Conservation (phyloP, 2,888 invertebrate species). For the Empis livida region DNA sequence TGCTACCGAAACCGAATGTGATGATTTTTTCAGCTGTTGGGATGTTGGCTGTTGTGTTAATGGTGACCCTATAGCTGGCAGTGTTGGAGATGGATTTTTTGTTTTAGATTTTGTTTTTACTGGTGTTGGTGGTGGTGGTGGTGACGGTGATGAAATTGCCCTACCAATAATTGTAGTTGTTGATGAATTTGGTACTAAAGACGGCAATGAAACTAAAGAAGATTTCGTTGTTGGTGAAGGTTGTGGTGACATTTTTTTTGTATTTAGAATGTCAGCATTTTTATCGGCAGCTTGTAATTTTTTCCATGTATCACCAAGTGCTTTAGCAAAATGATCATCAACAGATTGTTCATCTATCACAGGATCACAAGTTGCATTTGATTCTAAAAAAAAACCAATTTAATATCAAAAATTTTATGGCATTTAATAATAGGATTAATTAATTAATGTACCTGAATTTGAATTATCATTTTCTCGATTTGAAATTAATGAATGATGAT, state of each 20-base stretch:
- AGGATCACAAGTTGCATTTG: constrained; percentile 70
- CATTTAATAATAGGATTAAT: neutral
- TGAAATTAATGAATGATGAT: constrained; percentile 15
- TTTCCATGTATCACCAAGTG: constrained; percentile 47
- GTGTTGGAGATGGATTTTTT: neutral
- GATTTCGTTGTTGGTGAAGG: constrained; percentile 7
- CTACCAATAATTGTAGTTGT: constrained; percentile 12
- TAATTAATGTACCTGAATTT: constrained; percentile 20
- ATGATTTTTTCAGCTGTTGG: neutral
- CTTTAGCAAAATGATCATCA: constrained; percentile 87
- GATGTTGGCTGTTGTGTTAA: constrained; percentile 1
- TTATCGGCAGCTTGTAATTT: neutral
- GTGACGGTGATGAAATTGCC: constrained; percentile 18
- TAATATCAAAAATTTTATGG: neutral
- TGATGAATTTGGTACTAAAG: constrained; percentile 13
- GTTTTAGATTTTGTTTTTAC: neutral
- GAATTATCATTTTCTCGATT: constrained; percentile 28
- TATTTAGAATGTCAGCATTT: neutral
- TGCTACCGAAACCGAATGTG: constrained; percentile 18
- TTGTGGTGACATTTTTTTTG: constrained; percentile 2
- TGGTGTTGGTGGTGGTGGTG: constrained; percentile 30
- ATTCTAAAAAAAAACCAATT: constrained; percentile 38
- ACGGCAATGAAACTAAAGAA: too few species aligned
- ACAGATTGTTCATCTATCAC: constrained; percentile 94
- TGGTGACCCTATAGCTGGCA: constrained; percentile 2